These are phyloP conservation scores for Halotydeus destructor DNA, from an alignment of 1,140 invertebrate species.

Conservation along the genomic window DNA sequence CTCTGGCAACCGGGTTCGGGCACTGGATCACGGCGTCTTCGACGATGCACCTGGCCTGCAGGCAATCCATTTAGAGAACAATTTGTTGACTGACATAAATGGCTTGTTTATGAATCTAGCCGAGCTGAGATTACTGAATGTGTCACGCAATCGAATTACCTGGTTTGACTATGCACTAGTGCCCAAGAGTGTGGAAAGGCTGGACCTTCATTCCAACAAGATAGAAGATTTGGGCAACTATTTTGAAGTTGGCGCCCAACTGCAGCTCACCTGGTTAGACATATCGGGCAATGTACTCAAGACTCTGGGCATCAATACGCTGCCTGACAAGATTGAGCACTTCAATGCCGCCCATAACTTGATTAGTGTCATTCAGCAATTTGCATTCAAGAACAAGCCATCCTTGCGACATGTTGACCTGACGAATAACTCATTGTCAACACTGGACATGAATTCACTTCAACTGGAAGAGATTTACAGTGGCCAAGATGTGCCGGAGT, in stretches of 20 bases:
- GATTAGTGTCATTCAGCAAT: slow-evolving; percentile 49
- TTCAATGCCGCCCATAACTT: slow-evolving; percentile 61
- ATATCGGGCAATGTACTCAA: slow-evolving; percentile 58
- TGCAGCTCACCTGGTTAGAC: slow-evolving; percentile 50
- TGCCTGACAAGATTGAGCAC: slow-evolving; percentile 52
- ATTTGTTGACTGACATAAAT: slow-evolving; percentile 58
- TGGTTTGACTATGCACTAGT: slow-evolving; percentile 75
- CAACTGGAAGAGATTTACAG: slow-evolving; percentile 29
- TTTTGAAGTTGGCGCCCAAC: slow-evolving; percentile 43
- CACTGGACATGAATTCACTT: slow-evolving; percentile 55
- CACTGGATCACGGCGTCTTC: slow-evolving; percentile 59
- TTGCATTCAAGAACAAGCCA: slow-evolving; percentile 57
- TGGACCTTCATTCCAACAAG: slow-evolving; percentile 72
- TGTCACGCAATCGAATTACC: slow-evolving; percentile 67
- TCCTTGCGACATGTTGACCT: slow-evolving; percentile 61
- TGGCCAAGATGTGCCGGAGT: slow-evolving; percentile 41
- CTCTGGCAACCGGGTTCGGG: slow-evolving; percentile 55
- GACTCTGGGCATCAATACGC: slow-evolving; percentile 42
- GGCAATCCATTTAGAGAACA: slow-evolving; percentile 63
- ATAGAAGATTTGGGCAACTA: slow-evolving; percentile 64
- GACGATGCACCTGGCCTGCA: slow-evolving; percentile 52
- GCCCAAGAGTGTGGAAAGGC: slow-evolving; percentile 55
- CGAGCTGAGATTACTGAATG: slow-evolving; percentile 64
- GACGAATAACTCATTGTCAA: slow-evolving; percentile 58
- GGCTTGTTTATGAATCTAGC: slow-evolving; percentile 59